A percentile compares a stretch with the other conserved stretches of the same genome.
Evolutionary conservation across 2,888 invertebrate genomes (phyloP).

Genomic region (Liodrosophila aerea): DNA sequence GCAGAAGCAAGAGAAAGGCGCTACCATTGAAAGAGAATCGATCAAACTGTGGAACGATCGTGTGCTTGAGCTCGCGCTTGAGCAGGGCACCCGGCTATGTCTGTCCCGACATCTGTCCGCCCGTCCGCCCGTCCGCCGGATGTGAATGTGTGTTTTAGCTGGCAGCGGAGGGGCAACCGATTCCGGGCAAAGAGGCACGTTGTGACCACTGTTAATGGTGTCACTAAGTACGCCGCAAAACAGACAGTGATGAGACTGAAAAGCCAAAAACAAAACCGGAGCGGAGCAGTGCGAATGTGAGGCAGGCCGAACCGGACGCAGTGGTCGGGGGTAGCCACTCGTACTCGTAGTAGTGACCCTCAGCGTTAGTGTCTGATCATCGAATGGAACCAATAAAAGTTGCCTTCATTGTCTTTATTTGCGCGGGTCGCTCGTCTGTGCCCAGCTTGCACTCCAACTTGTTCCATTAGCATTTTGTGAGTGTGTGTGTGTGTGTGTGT

Average conservation of each 20-base stretch:
- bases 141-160: constrained; percentile 58
- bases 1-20: constrained; percentile 54
- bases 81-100: constrained; percentile 32
- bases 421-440: constrained; percentile 61
- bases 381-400: constrained; percentile 81
- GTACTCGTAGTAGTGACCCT: constrained; percentile 30
- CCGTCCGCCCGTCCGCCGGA: constrained; percentile 67
- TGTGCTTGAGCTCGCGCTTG: constrained; percentile 1
- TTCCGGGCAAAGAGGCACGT: neutral
- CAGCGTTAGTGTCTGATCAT: constrained; percentile 70
- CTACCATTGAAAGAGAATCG: constrained; percentile 77
- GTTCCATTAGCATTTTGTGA: constrained; percentile 70
- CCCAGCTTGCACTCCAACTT: constrained; percentile 54
- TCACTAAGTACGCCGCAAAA: constrained; percentile 76
- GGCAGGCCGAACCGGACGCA: constrained; percentile 26
- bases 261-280: constrained; percentile 17
- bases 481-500: constrained; percentile 64
- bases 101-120: constrained; percentile 50
- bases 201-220: constrained; percentile 69
- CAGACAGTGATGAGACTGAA: constrained; percentile 28
- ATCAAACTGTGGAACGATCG: constrained; percentile 66
- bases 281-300: neutral
- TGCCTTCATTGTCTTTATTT: constrained; percentile 73
- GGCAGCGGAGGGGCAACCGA: constrained; percentile 18
- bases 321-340: constrained; percentile 8